phyloP scores from a whole-genome alignment of 2,113 vertebrate genomes.

The Barnardius zonarius region DNA sequence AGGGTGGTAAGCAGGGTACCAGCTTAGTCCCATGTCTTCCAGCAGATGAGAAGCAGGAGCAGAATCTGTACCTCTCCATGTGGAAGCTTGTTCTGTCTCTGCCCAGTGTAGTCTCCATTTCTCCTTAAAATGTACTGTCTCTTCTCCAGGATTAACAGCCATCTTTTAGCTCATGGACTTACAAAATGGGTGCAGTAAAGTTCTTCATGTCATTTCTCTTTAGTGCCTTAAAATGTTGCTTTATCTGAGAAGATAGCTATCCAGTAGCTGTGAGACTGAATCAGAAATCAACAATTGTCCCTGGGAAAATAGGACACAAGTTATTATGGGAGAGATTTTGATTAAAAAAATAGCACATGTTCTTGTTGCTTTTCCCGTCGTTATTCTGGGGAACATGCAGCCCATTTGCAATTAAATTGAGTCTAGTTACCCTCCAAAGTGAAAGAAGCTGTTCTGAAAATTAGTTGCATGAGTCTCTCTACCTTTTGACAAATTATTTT shows the following conservation, averaged over 20 bases:
- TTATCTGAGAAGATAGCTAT: background rate
- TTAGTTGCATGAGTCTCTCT: conserved; percentile 30
- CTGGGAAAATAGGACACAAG: background rate
- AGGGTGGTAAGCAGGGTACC: background rate
- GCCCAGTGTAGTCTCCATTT: too few species aligned
- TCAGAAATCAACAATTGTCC: background rate
- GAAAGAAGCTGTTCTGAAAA: conserved; percentile 52
- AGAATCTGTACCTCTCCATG: background rate
- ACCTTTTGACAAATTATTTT: conserved; percentile 63
- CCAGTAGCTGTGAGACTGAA: background rate
- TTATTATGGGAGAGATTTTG: background rate
- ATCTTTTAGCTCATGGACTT: background rate
- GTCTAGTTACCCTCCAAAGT: conserved; percentile 52
- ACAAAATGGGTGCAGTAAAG: background rate
- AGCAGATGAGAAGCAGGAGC: background rate
- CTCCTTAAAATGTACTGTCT: background rate
- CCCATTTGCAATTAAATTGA: conserved; percentile 66
- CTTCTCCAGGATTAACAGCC: background rate
- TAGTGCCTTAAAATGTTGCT: background rate
- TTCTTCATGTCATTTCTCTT: background rate
- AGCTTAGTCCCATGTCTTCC: background rate
- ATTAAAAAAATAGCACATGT: background rate
- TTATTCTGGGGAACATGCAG: background rate
- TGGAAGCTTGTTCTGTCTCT: background rate
- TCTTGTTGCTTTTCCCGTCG: background rate